Evolutionary conservation across 2,797 vertebrate species (phyloP), one percentile per base, ranked within the genome.

Genomic region (Bradypus variegatus): DNA sequence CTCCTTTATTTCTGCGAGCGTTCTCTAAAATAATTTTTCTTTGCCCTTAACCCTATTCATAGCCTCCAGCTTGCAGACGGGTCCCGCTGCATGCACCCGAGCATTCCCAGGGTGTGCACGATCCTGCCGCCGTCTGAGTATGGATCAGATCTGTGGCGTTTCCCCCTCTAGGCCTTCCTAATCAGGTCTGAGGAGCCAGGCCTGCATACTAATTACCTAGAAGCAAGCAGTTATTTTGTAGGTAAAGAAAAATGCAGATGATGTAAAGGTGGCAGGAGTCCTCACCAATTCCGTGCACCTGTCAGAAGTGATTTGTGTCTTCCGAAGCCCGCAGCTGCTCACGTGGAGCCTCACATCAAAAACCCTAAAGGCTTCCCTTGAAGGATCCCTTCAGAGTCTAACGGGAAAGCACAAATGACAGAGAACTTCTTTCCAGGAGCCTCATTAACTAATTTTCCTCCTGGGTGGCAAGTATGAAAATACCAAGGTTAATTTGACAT

Each of bases 31-130:
- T 8, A 18, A 18, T 36, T 67, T 55, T 53, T 53, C 38, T 38
- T 67, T 55, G 10, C 8, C 3, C 27, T 36, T 4, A 27, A 45
- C 8, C 31, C 55, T 65, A 15, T 13, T 4, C 5, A 23, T 12
- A 65, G 31, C 5, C 21, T 15, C 15, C 3, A 15, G 8, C 53
- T 15, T 3, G 7, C 12, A 62, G 67, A 36, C 7, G 9, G 45
- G 53, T 70, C 25, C 13, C 2, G 2, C 23, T 4, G 6, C 36
- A 6, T 18, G 36, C n/a, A 12, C 62, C 27, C 11, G 1, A 0
- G 5, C 0, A 1, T 36, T 25, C 21, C 27, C 2, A 0, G 21
- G 31, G 9, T 27, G 2, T 0, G 16, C 8, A 1, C 29, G 31
- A 14, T 41, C 18, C 18, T 0, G 31, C 38, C 64, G 41, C 60